Percentiles rank a stretch among this genome's conserved stretches.
Conservation (phyloP, 2,797 vertebrate genomes). For the Decapterus maruadsi region DNA sequence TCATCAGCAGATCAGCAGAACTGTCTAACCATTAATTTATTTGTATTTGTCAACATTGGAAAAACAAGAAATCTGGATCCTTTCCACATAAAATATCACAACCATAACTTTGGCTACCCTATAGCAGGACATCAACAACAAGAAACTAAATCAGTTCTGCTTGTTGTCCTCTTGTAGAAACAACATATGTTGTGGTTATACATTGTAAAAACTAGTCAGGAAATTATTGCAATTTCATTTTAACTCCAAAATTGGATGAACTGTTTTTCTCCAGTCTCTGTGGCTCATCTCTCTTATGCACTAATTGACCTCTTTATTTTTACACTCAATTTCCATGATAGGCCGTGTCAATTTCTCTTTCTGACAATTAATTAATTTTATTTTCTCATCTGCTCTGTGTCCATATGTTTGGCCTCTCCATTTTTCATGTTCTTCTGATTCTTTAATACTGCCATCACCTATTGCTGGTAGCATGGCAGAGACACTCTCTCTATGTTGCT, state of each 20-base stretch:
- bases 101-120: no score
- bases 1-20: no score
- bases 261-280: background rate
- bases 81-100: background rate
- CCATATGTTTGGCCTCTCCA: slow-evolving; percentile 1
- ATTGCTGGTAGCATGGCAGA: slow-evolving; percentile 34
- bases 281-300: background rate
- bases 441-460: background rate
- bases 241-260: background rate
- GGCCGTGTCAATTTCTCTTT: slow-evolving; percentile 1
- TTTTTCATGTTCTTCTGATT: background rate
- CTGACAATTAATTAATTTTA: slow-evolving; percentile 1
- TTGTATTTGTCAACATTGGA: background rate
- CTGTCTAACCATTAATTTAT: background rate
- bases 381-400: slow-evolving; percentile 7
- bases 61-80: background rate
- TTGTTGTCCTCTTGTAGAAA: background rate
- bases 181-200: background rate
- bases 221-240: background rate
- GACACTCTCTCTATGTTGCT: slow-evolving; percentile 40
- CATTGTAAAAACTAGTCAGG: background rate
- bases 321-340: background rate
- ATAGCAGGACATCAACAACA: background rate
- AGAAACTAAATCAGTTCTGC: background rate
- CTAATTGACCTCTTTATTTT: background rate